Evolutionary conservation across 2,797 vertebrate species (phyloP).

Genomic region (Arnoldichthys spilopterus): DNA sequence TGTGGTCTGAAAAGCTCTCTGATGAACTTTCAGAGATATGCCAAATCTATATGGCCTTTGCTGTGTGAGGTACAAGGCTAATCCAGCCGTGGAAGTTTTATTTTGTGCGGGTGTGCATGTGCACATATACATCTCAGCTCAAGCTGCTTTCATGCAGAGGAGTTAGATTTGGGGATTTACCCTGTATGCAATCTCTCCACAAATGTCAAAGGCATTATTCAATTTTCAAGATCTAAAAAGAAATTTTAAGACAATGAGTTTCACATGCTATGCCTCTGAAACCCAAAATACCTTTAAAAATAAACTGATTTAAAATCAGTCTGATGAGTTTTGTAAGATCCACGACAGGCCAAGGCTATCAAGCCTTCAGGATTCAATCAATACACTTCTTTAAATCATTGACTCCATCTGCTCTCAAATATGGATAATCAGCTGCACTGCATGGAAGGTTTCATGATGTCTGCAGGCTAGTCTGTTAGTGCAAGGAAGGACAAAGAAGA

Average conservation of each 20-base stretch:
- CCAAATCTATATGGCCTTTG: conserved; percentile 32
- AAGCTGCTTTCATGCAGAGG: conserved; percentile 10
- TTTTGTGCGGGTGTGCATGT: conserved; percentile 1
- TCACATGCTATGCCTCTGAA: conserved; percentile 54
- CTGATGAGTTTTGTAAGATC: conserved; percentile 59
- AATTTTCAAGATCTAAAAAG: conserved; percentile 59
- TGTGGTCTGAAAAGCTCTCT: conserved; percentile 1
- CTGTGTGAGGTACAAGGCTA: conserved; percentile 13
- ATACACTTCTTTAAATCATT: conserved; percentile 59
- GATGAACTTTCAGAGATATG: neutral
- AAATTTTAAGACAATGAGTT: conserved; percentile 56
- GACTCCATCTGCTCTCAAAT: conserved; percentile 65
- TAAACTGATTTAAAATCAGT: conserved; percentile 55
- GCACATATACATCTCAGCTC: conserved; percentile 14
- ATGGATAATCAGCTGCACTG: conserved; percentile 61
- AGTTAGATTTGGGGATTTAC: conserved; percentile 47
- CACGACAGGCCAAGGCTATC: conserved; percentile 48
- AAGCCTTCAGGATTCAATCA: conserved; percentile 62
- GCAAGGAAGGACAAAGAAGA: conserved; percentile 32
- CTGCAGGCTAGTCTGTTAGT: conserved; percentile 4
- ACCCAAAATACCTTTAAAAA: conserved; percentile 48
- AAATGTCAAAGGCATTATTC: conserved; percentile 64
- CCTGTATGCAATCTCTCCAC: conserved; percentile 57
- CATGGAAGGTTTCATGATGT: conserved; percentile 29
- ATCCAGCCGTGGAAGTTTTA: conserved; percentile 4